phyloP scores from a whole-genome alignment of 2,113 vertebrate genomes.

The Amblyornis subalaris region DNA sequence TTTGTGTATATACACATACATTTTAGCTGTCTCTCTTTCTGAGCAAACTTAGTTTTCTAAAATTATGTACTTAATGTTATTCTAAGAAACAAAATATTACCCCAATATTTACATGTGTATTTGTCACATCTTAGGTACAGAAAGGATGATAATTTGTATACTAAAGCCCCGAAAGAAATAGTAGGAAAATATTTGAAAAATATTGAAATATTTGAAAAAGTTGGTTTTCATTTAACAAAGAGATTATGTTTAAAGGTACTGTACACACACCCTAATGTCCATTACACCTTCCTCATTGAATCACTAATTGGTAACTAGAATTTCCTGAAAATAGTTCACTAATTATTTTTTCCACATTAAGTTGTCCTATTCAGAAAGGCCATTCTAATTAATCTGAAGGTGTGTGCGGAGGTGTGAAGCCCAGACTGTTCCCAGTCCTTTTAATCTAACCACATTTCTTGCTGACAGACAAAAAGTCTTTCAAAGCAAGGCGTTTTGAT shows the following conservation, averaged over 20 bases:
- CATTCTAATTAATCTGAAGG: slow-evolving; percentile 34
- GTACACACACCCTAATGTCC: background rate
- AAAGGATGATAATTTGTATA: background rate
- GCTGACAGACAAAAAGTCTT: slow-evolving; percentile 43
- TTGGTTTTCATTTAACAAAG: background rate
- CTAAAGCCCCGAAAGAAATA: background rate
- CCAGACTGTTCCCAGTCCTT: slow-evolving; percentile 56
- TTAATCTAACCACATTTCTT: slow-evolving; percentile 55
- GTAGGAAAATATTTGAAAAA: background rate
- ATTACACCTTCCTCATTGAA: background rate
- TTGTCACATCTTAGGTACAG: background rate
- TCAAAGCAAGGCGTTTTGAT: slow-evolving; percentile 46
- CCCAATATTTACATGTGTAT: background rate
- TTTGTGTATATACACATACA: background rate
- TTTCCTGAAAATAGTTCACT: slow-evolving; percentile 39
- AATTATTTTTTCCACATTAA: slow-evolving; percentile 52
- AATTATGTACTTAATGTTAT: background rate
- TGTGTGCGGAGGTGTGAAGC: background rate
- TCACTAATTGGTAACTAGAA: slow-evolving; percentile 31
- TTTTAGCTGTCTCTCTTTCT: background rate
- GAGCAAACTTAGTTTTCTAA: background rate
- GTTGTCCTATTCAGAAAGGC: slow-evolving; percentile 33
- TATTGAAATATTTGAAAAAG: background rate
- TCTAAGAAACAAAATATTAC: background rate
- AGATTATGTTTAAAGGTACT: background rate